Evolutionary conservation across 2,797 vertebrate species (phyloP), one percentile per base, ranked within the genome.

Genomic region (Chanos chanos): DNA sequence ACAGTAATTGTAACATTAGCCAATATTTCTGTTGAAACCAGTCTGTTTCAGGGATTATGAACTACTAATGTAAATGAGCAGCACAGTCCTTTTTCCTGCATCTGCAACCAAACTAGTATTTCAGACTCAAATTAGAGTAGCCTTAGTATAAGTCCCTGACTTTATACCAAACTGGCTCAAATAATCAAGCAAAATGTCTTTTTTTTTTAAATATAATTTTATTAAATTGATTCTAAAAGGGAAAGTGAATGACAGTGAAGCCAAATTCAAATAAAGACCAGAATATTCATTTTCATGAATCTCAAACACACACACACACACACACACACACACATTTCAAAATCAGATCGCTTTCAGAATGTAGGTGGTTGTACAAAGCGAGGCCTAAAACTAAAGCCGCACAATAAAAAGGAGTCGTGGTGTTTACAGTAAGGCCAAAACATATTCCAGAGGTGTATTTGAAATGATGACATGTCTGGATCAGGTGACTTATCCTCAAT

Each of bases 241-340:
- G 74, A 53, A 5, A 5, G 39, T 47, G 54, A 51, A 58, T 47
- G 16, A 61, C 43, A 71, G 44, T 54, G 31, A 15, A 24, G 49
- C 51, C 44, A 40, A 36, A 52, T 56, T 67, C 15, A 27, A 63
- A 64, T 64, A 64, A 70, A 74, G 68, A 36, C 49, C 68, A 57
- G 44, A 62, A 60, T 72, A 71, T 64, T 71, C 61, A 21, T 48
- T 51, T 43, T 15, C 54, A 49, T 53, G 36, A 47, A 58, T 31
- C 40, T 64, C 58, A 66, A 71, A 74, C 67, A 74, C 67, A 72
- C 70, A 70, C 63, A 50, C 66, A 41, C n/a, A n/a, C 40, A 64
- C 58, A 66, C 71, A 74, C 67, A 74, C 67, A 72, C 70, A 70
- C 63, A 50, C 66, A 41, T 49, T 47, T 44, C 51, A 50, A 58